Conservation (phyloP, 2,888 invertebrate species). For the Hypercompe scribonia region DNA sequence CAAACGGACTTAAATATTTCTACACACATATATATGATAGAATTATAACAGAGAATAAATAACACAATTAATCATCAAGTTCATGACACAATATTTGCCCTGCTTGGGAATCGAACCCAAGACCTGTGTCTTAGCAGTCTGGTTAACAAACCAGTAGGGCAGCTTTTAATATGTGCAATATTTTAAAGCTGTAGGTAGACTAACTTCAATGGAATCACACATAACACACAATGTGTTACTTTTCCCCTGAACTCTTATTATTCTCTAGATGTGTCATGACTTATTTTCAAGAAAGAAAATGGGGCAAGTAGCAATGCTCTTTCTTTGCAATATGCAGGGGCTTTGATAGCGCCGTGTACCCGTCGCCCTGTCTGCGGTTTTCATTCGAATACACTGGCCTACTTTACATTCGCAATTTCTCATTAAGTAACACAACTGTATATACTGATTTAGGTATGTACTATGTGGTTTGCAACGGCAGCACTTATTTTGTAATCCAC, state of each 20-base stretch:
- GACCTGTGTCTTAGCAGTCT: too few species aligned
- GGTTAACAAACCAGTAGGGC: too few species aligned
- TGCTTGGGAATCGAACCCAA: too few species aligned
- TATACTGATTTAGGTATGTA: conserved; percentile 25
- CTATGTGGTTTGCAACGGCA: conserved; percentile 11
- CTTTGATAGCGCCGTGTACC: conserved; percentile 32
- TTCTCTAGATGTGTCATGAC: neutral
- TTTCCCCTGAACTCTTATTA: neutral
- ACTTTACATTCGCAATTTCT: conserved; percentile 39
- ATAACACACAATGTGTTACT: neutral
- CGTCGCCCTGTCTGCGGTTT: conserved; percentile 53
- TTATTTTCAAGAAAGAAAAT: neutral
- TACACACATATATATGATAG: too few species aligned
- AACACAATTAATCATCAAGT: too few species aligned
- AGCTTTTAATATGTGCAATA: too few species aligned
- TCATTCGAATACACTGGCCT: conserved; percentile 49
- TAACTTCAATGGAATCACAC: too few species aligned
- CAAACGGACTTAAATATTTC: too few species aligned
- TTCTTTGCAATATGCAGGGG: conserved; percentile 22
- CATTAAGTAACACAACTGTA: conserved; percentile 41
- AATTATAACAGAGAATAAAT: too few species aligned
- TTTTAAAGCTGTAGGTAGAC: too few species aligned
- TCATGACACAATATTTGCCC: too few species aligned
- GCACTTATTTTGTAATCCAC: conserved; percentile 14
- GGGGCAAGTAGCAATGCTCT: neutral